Evolutionary conservation across 1,140 invertebrate genomes (phyloP).

Genomic region (Drosophila sechellia): DNA sequence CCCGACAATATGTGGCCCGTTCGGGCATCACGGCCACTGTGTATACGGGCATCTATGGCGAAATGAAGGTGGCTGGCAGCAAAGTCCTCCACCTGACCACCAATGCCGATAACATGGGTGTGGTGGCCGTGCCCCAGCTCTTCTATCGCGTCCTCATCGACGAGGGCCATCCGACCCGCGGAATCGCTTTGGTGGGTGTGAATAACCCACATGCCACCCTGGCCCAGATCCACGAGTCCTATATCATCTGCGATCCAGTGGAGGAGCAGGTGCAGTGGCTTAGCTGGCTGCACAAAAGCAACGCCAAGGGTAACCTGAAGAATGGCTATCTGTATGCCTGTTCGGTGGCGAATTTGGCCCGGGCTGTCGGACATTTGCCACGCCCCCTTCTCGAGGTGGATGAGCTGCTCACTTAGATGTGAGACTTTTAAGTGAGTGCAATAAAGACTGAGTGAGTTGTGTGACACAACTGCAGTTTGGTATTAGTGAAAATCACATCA

Average conservation of each 20-base stretch:
- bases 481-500: neutral
- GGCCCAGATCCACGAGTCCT: conserved; percentile 68
- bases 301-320: conserved; percentile 84
- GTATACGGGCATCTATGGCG: conserved; percentile 87
- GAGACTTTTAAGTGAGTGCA: conserved; percentile 17
- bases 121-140: conserved; percentile 86
- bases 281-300: conserved; percentile 82
- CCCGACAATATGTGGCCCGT: conserved; percentile 80
- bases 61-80: conserved; percentile 78
- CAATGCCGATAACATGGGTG: conserved; percentile 67
- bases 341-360: conserved; percentile 86
- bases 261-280: conserved; percentile 85
- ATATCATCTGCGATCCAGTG: conserved; percentile 86
- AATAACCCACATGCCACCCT: conserved; percentile 86
- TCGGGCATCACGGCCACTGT: conserved; percentile 83
- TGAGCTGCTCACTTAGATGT: conserved; percentile 47
- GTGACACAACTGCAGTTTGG: neutral
- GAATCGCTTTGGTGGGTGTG: conserved; percentile 86
- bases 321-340: conserved; percentile 86
- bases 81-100: conserved; percentile 85
- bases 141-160: conserved; percentile 87
- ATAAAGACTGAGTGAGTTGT: conserved; percentile 32
- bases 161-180: conserved; percentile 58
- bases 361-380: conserved; percentile 84
- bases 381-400: conserved; percentile 42